phyloP scores from a whole-genome alignment of 2,888 invertebrate species.

The Ophion costatus region DNA sequence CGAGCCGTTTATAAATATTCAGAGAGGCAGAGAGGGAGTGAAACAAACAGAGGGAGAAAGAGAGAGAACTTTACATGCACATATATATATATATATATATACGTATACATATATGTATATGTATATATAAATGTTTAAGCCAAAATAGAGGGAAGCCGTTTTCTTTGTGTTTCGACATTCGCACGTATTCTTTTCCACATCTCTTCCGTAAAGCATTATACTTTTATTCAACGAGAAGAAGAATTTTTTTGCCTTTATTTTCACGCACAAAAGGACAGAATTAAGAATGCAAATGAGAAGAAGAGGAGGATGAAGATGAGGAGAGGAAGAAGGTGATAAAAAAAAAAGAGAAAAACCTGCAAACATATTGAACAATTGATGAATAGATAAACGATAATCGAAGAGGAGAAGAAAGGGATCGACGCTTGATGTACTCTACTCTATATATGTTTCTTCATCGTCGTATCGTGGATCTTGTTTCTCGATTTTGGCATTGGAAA shows the following conservation, averaged over 20 bases:
- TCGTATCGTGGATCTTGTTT: constrained; percentile 58
- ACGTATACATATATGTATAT: no score
- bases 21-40: constrained; percentile 39
- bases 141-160: constrained; percentile 51
- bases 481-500: constrained; percentile 40
- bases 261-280: no score
- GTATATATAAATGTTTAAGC: constrained; percentile 44
- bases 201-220: constrained; percentile 55
- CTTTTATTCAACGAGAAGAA: constrained; percentile 12
- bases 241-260: no score
- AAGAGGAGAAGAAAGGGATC: constrained; percentile 70
- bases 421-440: constrained; percentile 70
- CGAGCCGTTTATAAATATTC: constrained; percentile 79
- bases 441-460: constrained; percentile 75
- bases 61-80: neutral
- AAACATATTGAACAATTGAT: constrained; percentile 43
- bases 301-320: constrained; percentile 65
- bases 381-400: constrained; percentile 66
- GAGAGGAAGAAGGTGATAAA: constrained; percentile 55
- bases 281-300: no score
- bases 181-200: constrained; percentile 50
- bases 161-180: constrained; percentile 29
- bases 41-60: constrained; percentile 11
- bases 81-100: no score
- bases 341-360: constrained; percentile 43